Evolutionary conservation across 2,888 invertebrate genomes (phyloP).

Genomic region (Parnassius mnemosyne): DNA sequence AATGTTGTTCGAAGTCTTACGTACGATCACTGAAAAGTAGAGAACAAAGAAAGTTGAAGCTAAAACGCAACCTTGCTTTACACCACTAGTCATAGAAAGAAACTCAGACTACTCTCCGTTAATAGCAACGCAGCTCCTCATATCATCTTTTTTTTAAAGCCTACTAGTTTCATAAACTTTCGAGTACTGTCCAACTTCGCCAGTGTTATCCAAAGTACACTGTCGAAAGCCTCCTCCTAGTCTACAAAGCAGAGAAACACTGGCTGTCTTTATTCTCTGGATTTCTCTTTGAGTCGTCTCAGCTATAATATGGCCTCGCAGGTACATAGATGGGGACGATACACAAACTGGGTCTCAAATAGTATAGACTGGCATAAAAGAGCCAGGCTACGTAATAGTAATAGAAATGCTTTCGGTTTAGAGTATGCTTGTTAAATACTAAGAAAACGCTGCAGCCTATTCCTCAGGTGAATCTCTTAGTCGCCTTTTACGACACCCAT

Average conservation of each 20-base stretch:
- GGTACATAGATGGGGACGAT: not conserved
- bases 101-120: not conserved
- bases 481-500: too few species aligned
- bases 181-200: not conserved
- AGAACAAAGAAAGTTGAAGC: too few species aligned
- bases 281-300: not conserved
- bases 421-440: too few species aligned
- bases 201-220: not conserved
- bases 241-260: slow-evolving; percentile 1
- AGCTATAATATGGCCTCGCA: not conserved
- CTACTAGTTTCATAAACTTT: not conserved
- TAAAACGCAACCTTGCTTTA: too few species aligned
- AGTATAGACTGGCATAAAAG: not conserved
- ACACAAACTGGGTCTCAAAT: not conserved
- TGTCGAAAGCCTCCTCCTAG: not conserved
- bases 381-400: too few species aligned
- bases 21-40: too few species aligned
- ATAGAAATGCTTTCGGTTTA: too few species aligned
- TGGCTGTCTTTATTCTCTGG: not conserved
- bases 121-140: not conserved
- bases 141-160: not conserved
- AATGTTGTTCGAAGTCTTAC: too few species aligned
- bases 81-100: too few species aligned
- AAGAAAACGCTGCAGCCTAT: too few species aligned
- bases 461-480: too few species aligned